Conservation (phyloP, 2,797 vertebrate species). For the Oryzias sinensis region DNA sequence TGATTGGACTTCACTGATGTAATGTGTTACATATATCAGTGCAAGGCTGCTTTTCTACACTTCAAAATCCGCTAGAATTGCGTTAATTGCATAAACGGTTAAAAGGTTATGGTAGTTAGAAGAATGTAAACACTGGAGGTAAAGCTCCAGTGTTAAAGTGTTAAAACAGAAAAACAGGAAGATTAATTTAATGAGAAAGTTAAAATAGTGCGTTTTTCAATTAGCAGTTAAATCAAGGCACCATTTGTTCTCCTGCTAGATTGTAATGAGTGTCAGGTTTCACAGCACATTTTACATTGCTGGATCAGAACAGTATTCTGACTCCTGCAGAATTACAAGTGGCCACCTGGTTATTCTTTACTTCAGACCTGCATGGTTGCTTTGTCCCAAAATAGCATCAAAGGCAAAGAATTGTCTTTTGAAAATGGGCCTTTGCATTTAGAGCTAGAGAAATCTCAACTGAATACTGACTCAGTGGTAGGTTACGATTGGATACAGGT, state of each 20-base stretch:
- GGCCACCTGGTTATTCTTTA: constrained; percentile 65
- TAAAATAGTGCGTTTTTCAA: not conserved
- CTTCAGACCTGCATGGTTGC: constrained; percentile 50
- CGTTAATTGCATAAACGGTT: too few species aligned
- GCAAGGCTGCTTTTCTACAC: too few species aligned
- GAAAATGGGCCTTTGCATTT: constrained; percentile 54
- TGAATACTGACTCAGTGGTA: constrained; percentile 57
- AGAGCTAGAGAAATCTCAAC: constrained; percentile 42
- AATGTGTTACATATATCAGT: too few species aligned
- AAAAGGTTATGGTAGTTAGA: too few species aligned
- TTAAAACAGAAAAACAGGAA: too few species aligned
- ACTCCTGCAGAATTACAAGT: constrained; percentile 60
- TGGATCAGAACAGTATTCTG: constrained; percentile 35
- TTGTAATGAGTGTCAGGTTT: constrained; percentile 43
- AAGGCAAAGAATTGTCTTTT: constrained; percentile 57
- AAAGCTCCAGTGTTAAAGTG: too few species aligned
- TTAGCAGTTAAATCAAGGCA: constrained; percentile 14
- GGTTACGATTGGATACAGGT: constrained; percentile 50
- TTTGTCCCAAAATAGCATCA: constrained; percentile 69
- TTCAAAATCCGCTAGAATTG: too few species aligned
- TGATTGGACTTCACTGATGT: too few species aligned
- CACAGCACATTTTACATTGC: constrained; percentile 20
- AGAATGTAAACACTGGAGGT: too few species aligned
- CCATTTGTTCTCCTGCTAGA: constrained; percentile 15
- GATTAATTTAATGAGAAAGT: too few species aligned